Evolutionary conservation across 1,140 invertebrate species (phyloP), one percentile per base, ranked within the genome.

Genomic region (Littorina saxatilis): DNA sequence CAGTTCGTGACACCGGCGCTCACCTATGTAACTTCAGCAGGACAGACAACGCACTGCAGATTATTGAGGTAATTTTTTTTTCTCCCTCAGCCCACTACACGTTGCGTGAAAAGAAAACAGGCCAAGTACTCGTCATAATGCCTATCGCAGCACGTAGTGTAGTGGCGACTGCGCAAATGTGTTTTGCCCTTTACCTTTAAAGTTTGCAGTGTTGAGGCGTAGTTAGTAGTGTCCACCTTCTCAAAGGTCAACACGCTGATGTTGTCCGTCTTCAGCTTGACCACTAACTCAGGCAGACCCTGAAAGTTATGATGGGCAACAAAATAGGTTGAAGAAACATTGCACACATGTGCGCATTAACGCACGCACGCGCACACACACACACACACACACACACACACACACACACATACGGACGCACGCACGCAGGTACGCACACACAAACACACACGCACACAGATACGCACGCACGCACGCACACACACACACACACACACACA

Each of bases 401-500:
- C 20, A 5, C 1, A 58, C 20, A 58, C 20, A 58, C 55, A 58
- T 7, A 58, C 55, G n/a, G 15, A 58, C 55, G n/a, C 20, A 58
- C 55, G n/a, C 20, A 58, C 55, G n/a, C 20, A 58, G 17, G n/a
- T 20, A 5, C 23, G n/a, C 55, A 58, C 20, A n/a, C 1, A 58
- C 1, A n/a, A 15, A 58, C 20, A 58, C 55, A 58, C 20, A 58
- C 17, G n/a, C 20, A n/a, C 20, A 27, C 20, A n/a, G 0, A 58
- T n/a, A 2, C 55, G n/a, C 55, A n/a, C 55, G n/a, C 55, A n/a
- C 55, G n/a, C 55, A n/a, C 55, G n/a, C 55, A 58, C 55, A 58
- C 55, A 52, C 55, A 58, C 55, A 58, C 55, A 58, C 66, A 27
- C 58, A 63, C 23, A 27, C 58, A 9, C 58, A 27, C 58, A 63